phyloP scores from a whole-genome alignment of 2,797 vertebrate genomes.

The Spizella passerina region DNA sequence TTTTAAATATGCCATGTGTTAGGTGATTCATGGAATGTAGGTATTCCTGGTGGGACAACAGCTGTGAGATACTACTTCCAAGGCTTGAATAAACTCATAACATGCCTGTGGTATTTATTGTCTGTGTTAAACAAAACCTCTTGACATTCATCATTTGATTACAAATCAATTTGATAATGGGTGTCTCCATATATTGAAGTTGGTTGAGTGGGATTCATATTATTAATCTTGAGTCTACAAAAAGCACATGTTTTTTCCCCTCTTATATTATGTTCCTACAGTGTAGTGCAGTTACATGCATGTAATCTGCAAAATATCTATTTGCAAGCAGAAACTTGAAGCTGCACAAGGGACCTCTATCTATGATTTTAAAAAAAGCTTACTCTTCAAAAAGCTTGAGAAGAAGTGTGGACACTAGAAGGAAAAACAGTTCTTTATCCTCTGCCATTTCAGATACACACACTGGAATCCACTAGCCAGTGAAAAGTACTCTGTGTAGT shows the following conservation, averaged over 20 bases:
- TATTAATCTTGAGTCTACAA: not conserved
- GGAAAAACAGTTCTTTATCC: not conserved
- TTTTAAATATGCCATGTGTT: not conserved
- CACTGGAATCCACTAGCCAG: not conserved
- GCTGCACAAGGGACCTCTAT: not conserved
- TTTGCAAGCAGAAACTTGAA: not conserved
- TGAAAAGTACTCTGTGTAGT: not conserved
- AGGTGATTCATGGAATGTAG: not conserved
- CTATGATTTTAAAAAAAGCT: not conserved
- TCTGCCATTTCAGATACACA: not conserved
- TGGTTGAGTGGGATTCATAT: not conserved
- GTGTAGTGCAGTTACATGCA: not conserved
- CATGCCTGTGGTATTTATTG: not conserved
- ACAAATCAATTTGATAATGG: not conserved
- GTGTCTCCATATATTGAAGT: not conserved
- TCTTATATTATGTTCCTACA: not conserved
- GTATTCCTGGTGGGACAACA: not conserved
- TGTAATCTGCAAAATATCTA: not conserved
- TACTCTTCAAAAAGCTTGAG: not conserved
- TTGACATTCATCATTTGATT: not conserved
- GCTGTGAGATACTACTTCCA: not conserved
- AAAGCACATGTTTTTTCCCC: rapidly evolving
- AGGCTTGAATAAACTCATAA: not conserved
- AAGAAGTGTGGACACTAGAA: not conserved
- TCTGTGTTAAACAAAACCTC: not conserved